These are phyloP conservation scores for Tapirus indicus DNA, from an alignment of 2,797 vertebrate genomes.

Conservation along the genomic window DNA sequence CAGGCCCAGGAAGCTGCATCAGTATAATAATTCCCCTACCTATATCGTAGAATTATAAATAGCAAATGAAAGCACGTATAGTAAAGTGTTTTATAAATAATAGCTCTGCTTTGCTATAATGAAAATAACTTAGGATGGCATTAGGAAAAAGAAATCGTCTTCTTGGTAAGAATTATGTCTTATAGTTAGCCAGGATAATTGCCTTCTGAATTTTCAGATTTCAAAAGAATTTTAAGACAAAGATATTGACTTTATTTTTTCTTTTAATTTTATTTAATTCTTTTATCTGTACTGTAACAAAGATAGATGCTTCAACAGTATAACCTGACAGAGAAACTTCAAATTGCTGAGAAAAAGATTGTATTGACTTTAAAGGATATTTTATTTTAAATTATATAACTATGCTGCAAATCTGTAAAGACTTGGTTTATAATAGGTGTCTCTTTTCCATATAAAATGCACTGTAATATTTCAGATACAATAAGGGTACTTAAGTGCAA, in stretches of 20 bases:
- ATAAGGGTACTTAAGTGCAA: not conserved
- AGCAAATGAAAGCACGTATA: not conserved
- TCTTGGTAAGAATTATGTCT: constrained; percentile 70
- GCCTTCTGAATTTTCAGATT: constrained; percentile 63
- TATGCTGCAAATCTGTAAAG: constrained; percentile 36
- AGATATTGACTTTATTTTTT: not conserved
- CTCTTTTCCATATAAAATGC: not conserved
- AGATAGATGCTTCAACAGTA: constrained; percentile 14
- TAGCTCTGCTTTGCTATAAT: not conserved
- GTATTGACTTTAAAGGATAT: constrained; percentile 52
- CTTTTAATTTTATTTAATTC: constrained; percentile 47
- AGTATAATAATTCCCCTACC: not conserved
- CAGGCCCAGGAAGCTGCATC: not conserved
- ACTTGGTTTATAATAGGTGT: constrained; percentile 4
- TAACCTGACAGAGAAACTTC: constrained; percentile 64
- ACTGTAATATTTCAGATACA: not conserved
- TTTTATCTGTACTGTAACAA: constrained; percentile 7
- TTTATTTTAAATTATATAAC: constrained; percentile 49
- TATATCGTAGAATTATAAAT: not conserved
- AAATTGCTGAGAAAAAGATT: constrained; percentile 55
- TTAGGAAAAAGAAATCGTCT: not conserved
- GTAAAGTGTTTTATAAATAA: not conserved
- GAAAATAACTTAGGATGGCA: not conserved
- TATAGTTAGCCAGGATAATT: constrained; percentile 27
- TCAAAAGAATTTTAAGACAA: constrained; percentile 62